These are phyloP conservation scores for Apteryx owenii DNA, from an alignment of 2,113 vertebrate species.

Conservation along the genomic window DNA sequence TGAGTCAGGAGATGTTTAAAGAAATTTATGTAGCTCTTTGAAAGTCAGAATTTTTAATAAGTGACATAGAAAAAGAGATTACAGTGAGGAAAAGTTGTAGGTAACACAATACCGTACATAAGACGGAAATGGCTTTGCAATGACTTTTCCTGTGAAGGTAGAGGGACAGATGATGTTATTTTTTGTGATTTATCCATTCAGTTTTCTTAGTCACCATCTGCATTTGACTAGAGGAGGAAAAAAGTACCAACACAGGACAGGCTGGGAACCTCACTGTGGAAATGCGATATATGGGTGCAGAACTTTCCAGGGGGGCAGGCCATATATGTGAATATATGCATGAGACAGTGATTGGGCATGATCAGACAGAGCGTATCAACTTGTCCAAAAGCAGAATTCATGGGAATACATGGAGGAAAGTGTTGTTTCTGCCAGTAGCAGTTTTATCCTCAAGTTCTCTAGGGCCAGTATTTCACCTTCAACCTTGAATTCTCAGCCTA, in stretches of 20 bases:
- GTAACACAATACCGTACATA: conserved; percentile 55
- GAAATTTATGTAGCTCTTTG: conserved; percentile 73
- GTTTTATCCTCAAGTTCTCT: neutral
- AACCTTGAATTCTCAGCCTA: neutral
- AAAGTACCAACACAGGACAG: neutral
- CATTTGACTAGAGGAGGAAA: neutral
- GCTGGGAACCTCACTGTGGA: neutral
- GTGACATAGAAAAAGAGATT: conserved; percentile 66
- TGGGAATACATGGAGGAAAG: neutral
- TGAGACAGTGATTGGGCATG: neutral
- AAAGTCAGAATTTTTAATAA: conserved; percentile 78
- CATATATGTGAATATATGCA: neutral
- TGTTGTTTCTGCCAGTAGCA: neutral
- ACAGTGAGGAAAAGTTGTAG: conserved; percentile 15
- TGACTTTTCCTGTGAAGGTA: conserved; percentile 23
- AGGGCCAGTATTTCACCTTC: neutral
- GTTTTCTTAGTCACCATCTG: conserved; percentile 6
- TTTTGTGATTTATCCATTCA: conserved; percentile 26
- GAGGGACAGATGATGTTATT: neutral
- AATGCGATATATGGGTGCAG: neutral
- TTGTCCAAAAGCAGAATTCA: neutral
- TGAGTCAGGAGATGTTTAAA: conserved; percentile 69
- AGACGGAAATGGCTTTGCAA: conserved; percentile 45
- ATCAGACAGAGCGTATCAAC: neutral
- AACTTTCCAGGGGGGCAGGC: neutral